These are phyloP conservation scores for Actenoides lindsayi DNA, from an alignment of 2,113 vertebrate genomes.

Conservation along the genomic window DNA sequence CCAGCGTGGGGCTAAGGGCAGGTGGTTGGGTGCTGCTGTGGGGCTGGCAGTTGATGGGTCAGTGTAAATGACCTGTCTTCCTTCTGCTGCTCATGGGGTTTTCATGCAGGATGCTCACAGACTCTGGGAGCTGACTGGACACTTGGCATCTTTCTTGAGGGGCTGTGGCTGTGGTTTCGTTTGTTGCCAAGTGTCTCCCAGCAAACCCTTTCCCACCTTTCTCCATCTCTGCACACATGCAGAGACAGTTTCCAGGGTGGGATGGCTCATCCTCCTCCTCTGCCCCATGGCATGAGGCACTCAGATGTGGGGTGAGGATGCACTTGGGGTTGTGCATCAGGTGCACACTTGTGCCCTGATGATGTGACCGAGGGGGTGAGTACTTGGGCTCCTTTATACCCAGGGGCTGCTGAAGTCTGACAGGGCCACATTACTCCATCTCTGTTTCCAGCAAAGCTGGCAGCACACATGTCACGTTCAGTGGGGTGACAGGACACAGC, in stretches of 20 bases:
- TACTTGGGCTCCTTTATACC: background rate
- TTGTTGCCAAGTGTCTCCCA: background rate
- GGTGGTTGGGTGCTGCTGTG: background rate
- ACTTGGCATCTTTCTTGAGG: background rate
- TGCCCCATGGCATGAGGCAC: background rate
- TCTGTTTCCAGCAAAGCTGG: background rate
- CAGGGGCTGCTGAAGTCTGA: background rate
- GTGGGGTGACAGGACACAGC: background rate
- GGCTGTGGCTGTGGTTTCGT: background rate
- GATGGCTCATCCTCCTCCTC: background rate
- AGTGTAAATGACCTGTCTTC: background rate
- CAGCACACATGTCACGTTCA: background rate
- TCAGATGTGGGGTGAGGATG: rapidly evolving
- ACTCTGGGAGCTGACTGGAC: background rate
- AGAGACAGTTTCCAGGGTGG: background rate
- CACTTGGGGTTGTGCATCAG: rapidly evolving
- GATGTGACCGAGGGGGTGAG: background rate
- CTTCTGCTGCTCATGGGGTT: background rate
- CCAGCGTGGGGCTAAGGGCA: rapidly evolving
- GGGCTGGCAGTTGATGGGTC: background rate
- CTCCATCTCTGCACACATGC: background rate
- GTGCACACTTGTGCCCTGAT: rapidly evolving
- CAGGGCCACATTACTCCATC: background rate
- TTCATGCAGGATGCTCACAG: background rate
- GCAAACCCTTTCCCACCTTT: background rate